Base-by-base conservation (phyloP, 2,797 vertebrate genomes). In the Alca torda region DNA sequence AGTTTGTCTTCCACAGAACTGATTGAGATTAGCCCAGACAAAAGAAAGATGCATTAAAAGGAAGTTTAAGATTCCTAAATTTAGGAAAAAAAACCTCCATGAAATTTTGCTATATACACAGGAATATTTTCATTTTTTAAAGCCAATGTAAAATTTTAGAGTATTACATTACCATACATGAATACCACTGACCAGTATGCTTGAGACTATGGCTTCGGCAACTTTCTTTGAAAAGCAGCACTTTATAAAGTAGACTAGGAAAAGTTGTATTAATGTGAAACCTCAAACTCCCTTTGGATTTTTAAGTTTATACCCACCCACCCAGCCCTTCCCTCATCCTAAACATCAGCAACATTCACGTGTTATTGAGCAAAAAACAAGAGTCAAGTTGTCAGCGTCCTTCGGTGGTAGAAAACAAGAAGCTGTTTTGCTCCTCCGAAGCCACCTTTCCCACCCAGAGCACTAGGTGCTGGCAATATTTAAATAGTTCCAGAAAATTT, bases 131-230 rank as follows among this genome's bases (percentile, higher is more conserved):
- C 5, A 8, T 48, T 65, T 72, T 76, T 56, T 65, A 33, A 78
- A 84, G 16, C 1, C 7, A 6, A 45, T 37, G 4, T 14, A 60
- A 56, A 16, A 60, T 41, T 61, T 63, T 23, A 31, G 15, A 65
- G 3, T 60, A 37, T 41, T 43, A 50, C 25, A 30, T 51, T 57
- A 16, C 23, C 1, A 0, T 19, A 13, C 2, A 3, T 16, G 30
- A 65, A 59, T 19, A 43, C 4, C 24, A 13, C 0, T 31, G 13
- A 63, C 33, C 15, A 0, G 0, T 10, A 28, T 30, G 85, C 60
- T 67, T 59, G 20, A 75, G 57, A 31, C 16, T 30, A 16, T 0
- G 3, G 23, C 57, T 92, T 64, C 3, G 2, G n/a, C 0, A 4
- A 13, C 7, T 67, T 57, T 45, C n/a, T 72, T 72, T 37, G 7